Evolutionary conservation across 2,888 invertebrate species (phyloP).

Genomic region (Eueremaeus valkanovi): DNA sequence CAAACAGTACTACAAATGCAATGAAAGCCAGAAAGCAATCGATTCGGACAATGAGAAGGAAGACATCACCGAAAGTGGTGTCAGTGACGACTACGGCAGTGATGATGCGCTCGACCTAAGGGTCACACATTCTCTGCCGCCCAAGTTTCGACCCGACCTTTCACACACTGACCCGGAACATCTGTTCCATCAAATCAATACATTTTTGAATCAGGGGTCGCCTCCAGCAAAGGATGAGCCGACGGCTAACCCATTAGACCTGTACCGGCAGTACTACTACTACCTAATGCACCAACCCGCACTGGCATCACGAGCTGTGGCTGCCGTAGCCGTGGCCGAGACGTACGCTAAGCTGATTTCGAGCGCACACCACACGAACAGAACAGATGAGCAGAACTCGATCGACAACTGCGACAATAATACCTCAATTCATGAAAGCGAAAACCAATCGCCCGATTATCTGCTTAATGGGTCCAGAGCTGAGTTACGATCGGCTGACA

Average conservation of each 20-base stretch:
- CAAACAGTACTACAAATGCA: not conserved
- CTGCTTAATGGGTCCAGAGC: constrained; percentile 27
- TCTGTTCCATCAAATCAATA: constrained; percentile 30
- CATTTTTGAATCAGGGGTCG: not conserved
- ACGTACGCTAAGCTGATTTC: constrained; percentile 39
- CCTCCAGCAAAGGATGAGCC: not conserved
- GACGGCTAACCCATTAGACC: constrained; percentile 33
- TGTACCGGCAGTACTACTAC: constrained; percentile 40
- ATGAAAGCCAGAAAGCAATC: not conserved
- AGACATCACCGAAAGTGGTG: constrained; percentile 19
- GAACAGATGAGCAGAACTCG: not conserved
- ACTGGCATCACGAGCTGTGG: constrained; percentile 39
- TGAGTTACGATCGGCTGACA: constrained; percentile 41
- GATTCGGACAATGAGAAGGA: constrained; percentile 23
- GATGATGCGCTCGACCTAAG: constrained; percentile 19
- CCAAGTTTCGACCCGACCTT: not conserved
- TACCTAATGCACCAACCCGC: constrained; percentile 40
- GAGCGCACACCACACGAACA: not conserved
- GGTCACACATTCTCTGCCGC: not conserved
- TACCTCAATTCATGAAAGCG: constrained; percentile 33
- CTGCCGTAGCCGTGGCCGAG: constrained; percentile 40
- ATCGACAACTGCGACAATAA: constrained; percentile 36
- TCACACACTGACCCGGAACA: not conserved
- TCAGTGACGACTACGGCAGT: constrained; percentile 29
- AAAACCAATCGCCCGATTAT: constrained; percentile 38